Evolutionary conservation across 2,797 vertebrate genomes (phyloP).

Genomic region (Hemitrygon akajei): DNA sequence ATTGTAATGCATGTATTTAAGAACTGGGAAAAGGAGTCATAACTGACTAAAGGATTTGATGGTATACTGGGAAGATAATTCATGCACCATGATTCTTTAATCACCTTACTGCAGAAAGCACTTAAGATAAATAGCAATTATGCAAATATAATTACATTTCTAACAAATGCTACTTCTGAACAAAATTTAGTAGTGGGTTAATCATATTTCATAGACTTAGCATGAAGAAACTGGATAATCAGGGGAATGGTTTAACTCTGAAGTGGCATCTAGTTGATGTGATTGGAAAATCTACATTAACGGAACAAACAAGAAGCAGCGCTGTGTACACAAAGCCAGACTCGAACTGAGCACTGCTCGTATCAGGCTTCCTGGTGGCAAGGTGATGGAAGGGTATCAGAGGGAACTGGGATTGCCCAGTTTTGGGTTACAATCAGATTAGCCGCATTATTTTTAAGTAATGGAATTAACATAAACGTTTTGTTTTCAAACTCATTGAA

Average conservation of each 20-base stretch:
- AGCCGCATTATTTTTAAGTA: too few relatives aligned
- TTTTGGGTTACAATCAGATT: too few relatives aligned
- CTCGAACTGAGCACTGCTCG: neutral
- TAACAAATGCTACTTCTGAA: neutral
- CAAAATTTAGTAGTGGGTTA: neutral
- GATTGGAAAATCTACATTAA: conserved; percentile 14
- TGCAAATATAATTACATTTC: conserved; percentile 31
- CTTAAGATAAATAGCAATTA: conserved; percentile 15
- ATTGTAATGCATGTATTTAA: neutral
- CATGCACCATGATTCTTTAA: neutral
- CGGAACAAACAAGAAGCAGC: neutral
- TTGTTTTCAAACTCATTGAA: neutral
- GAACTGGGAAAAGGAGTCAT: too few relatives aligned
- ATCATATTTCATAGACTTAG: conserved; percentile 29
- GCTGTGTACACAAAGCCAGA: neutral
- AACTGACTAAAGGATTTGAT: neutral
- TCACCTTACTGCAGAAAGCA: neutral
- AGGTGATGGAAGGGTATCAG: too few relatives aligned
- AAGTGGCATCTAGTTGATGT: conserved; percentile 2
- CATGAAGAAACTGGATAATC: conserved; percentile 32
- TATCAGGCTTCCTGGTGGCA: neutral
- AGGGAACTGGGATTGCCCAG: too few relatives aligned
- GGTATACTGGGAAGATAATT: neutral
- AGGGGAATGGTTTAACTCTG: conserved; percentile 28
- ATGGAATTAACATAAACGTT: too few relatives aligned